Evolutionary conservation across 1,140 invertebrate genomes (phyloP), one percentile per base, ranked within the genome.

Genomic region (Drosophila albomicans): DNA sequence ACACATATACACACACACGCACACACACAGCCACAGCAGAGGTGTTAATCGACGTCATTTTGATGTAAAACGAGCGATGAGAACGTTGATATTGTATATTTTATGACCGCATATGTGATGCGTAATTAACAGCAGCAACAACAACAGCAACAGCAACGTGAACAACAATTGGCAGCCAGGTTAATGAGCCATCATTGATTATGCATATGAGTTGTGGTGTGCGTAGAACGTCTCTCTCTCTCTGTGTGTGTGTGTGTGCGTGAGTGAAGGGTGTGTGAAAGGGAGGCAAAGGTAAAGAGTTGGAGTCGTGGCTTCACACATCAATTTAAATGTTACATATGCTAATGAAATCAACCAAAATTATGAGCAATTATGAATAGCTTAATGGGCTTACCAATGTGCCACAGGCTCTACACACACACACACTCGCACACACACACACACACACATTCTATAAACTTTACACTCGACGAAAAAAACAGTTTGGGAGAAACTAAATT

Each of bases 121-220:
- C 81, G 85, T 88, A 87, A 87, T 87, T 87, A 87, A 87, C 84
- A 82, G 75, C 78, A 76, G 59, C 81, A 82, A 75, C 45, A 64
- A 48, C 54, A 70, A 58, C 78, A 76, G 59, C 81, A 82, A 75
- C 45, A 64, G 41, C 54, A 70, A 59, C 78, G 79, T 51, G 52
- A 65, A 75, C 58, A 75, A 49, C 49, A 71, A 57, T 71, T 66
- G 57, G 51, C 62, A 66, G 77, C 48, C 84, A 88, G 85, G 84
- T 89, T 88, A 88, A 88, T 88, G 84, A 88, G 84, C 67, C 84
- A 84, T 82, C 84, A 89, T 88, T 88, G 84, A 88, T 87, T 87
- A 87, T 87, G 82, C 77, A 88, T 87, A 88, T 75, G 79, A 80
- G 84, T 75, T 71, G 49, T 72, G 73, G 38, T 71, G 59, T 48